Evolutionary conservation across 1,140 invertebrate species (phyloP).

Genomic region (Drosophila bifasciata): DNA sequence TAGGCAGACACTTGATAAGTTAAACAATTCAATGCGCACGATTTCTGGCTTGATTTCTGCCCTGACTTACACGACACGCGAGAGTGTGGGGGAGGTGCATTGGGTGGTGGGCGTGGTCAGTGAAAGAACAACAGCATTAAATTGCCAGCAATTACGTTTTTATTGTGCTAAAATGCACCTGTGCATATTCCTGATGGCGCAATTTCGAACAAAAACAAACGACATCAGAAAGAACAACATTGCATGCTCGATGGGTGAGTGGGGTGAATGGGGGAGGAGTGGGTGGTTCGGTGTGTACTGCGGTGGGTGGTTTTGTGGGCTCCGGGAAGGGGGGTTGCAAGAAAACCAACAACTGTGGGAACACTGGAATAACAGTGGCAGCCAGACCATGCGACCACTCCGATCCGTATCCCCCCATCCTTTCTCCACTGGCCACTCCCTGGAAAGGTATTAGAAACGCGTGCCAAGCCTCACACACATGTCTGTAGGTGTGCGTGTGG

Average conservation of each 20-base stretch:
- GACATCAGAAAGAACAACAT: slow-evolving; percentile 82
- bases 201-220: slow-evolving; percentile 83
- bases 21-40: slow-evolving; percentile 39
- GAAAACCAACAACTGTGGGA: slow-evolving; percentile 78
- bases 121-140: slow-evolving; percentile 73
- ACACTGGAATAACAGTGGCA: slow-evolving; percentile 70
- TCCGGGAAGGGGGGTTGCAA: slow-evolving; percentile 25
- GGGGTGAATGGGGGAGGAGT: not conserved
- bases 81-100: not conserved
- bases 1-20: no score
- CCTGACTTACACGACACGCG: not conserved
- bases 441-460: slow-evolving; percentile 29
- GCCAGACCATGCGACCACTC: slow-evolving; percentile 19
- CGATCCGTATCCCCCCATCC: not conserved
- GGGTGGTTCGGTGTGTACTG: slow-evolving; percentile 10
- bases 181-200: slow-evolving; percentile 82
- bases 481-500: slow-evolving; percentile 38
- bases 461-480: slow-evolving; percentile 33
- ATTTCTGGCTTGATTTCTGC: slow-evolving; percentile 49
- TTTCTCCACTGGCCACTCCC: no score
- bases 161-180: slow-evolving; percentile 83
- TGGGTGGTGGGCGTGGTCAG: slow-evolving; percentile 23
- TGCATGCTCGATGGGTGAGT: slow-evolving; percentile 37
- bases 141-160: slow-evolving; percentile 82
- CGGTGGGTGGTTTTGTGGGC: not conserved